Percentiles rank a stretch among this genome's conserved stretches.
Evolutionary conservation across 2,113 vertebrate species (phyloP).

Genomic region (Dunckerocampus dactyliophorus): DNA sequence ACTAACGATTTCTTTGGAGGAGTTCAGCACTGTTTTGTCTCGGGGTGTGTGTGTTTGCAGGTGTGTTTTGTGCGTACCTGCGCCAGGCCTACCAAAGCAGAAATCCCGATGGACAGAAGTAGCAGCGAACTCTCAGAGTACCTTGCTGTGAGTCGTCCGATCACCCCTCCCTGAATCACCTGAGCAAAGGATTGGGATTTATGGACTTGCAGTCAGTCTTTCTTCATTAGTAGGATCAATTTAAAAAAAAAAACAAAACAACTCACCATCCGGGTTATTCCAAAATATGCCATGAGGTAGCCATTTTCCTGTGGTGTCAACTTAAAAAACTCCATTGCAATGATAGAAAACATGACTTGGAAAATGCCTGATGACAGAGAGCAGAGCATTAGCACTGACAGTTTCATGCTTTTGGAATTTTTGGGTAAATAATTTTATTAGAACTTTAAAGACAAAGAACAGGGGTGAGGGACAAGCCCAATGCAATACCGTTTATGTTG

Average conservation of each 20-base stretch:
- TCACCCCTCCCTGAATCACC: slow-evolving; percentile 83
- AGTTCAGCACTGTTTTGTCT: no score
- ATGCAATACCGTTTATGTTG: no score
- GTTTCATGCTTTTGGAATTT: not conserved
- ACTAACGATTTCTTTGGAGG: no score
- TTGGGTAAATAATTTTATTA: not conserved
- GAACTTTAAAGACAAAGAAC: no score
- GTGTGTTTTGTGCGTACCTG: slow-evolving; percentile 69
- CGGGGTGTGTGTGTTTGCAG: not conserved
- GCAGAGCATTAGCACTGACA: no score
- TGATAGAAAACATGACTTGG: slow-evolving; percentile 89
- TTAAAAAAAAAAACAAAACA: no score
- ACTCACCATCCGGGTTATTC: slow-evolving; percentile 86
- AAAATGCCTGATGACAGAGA: slow-evolving; percentile 78
- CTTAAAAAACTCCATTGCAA: slow-evolving; percentile 86
- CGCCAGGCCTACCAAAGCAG: slow-evolving; percentile 75
- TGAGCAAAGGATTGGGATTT: slow-evolving; percentile 42
- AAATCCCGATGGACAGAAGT: slow-evolving; percentile 64
- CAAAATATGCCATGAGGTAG: slow-evolving; percentile 87
- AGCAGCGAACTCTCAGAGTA: slow-evolving; percentile 78
- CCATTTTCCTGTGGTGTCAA: slow-evolving; percentile 81
- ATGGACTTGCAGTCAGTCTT: no score
- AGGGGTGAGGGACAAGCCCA: no score
- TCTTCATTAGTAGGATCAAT: not conserved
- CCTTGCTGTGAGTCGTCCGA: slow-evolving; percentile 73